These are phyloP conservation scores for Zele albiditarsus DNA, from an alignment of 2,888 invertebrate species.

Conservation along the genomic window DNA sequence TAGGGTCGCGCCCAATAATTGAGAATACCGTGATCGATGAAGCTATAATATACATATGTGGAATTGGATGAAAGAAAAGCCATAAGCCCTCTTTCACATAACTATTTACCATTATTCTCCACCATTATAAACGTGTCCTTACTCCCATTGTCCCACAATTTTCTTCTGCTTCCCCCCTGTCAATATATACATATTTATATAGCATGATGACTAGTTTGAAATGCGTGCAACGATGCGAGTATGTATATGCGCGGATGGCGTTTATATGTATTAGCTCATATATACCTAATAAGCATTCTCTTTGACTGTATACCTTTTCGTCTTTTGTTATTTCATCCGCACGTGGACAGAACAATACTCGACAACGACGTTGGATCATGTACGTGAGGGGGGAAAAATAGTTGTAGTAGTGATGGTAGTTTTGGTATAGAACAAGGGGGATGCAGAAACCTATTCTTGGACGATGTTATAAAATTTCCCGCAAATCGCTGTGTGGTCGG, in stretches of 20 bases:
- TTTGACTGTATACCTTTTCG: conserved; percentile 14
- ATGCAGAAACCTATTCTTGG: neutral
- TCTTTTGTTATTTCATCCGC: conserved; percentile 28
- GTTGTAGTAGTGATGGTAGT: neutral
- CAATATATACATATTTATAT: neutral
- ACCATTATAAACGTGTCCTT: neutral
- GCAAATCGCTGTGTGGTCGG: conserved; percentile 20
- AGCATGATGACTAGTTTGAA: neutral
- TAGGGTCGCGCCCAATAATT: neutral
- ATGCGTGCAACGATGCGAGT: conserved; percentile 26
- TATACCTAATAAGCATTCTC: conserved; percentile 50
- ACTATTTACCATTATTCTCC: neutral
- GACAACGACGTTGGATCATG: conserved; percentile 12
- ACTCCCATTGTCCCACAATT: neutral
- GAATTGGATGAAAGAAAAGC: neutral
- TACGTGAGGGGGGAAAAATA: neutral
- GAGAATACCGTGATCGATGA: neutral
- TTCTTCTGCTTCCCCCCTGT: neutral
- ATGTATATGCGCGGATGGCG: conserved; percentile 41
- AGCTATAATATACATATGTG: neutral
- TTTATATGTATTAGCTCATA: conserved; percentile 37
- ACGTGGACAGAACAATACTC: neutral
- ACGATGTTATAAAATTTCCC: conserved; percentile 32
- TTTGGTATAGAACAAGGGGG: neutral
- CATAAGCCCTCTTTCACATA: neutral